These are phyloP conservation scores for Cynodonichthys magdalenae DNA, from an alignment of 2,797 vertebrate species.

Conservation along the genomic window DNA sequence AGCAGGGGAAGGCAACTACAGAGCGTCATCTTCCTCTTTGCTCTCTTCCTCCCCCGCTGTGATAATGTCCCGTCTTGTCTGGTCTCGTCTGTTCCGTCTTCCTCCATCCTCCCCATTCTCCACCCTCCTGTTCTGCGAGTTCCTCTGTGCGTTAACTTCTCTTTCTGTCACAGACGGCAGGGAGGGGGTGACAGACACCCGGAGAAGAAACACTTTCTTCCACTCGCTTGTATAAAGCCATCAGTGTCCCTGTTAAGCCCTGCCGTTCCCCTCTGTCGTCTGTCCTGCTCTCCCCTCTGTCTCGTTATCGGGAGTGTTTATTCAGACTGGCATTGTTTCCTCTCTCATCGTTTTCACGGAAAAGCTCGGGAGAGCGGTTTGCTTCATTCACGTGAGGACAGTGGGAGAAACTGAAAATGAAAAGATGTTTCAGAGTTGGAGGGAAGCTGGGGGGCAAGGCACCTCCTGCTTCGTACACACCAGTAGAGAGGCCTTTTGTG, in stretches of 20 bases:
- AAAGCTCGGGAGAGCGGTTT: slow-evolving; percentile 53
- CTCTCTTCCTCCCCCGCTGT: slow-evolving; percentile 53
- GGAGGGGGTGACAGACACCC: slow-evolving; percentile 59
- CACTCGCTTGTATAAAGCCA: slow-evolving; percentile 64
- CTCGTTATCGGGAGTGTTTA: slow-evolving; percentile 71
- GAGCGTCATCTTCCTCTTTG: slow-evolving; percentile 30
- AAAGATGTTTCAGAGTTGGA: slow-evolving; percentile 55
- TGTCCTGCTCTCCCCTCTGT: slow-evolving; percentile 72
- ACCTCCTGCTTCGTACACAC: slow-evolving; percentile 40
- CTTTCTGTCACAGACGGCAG: slow-evolving; percentile 53
- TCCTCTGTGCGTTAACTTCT: slow-evolving; percentile 36
- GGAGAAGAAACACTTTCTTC: slow-evolving; percentile 66
- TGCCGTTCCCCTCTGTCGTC: slow-evolving; percentile 57
- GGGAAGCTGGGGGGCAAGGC: not conserved
- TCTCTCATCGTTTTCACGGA: slow-evolving; percentile 58
- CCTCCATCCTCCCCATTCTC: slow-evolving; percentile 7
- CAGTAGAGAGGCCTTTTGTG: slow-evolving; percentile 59
- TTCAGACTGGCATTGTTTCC: slow-evolving; percentile 73
- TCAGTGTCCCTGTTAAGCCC: slow-evolving; percentile 69
- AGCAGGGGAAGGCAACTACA: slow-evolving; percentile 18
- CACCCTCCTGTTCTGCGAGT: slow-evolving; percentile 21
- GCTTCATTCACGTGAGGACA: slow-evolving; percentile 60
- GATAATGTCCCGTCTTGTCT: slow-evolving; percentile 62
- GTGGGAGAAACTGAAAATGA: slow-evolving; percentile 62
- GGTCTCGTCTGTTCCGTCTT: slow-evolving; percentile 40